Evolutionary conservation across 2,113 vertebrate genomes (phyloP).

Genomic region (Rhinopithecus roxellana): DNA sequence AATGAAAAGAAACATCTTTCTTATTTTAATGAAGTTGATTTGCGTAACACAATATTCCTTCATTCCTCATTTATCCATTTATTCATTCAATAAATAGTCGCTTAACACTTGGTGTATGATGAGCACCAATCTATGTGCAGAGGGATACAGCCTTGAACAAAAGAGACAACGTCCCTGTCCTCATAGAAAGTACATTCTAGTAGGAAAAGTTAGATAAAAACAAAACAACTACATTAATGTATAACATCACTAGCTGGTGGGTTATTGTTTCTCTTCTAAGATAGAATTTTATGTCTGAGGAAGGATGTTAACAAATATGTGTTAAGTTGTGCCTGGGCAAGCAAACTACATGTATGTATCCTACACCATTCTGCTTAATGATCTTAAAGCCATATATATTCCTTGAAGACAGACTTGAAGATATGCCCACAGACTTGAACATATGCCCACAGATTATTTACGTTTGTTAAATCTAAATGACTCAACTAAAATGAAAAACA

Average conservation of each 20-base stretch:
- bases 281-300: conserved; percentile 35
- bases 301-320: conserved; percentile 29
- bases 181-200: background rate
- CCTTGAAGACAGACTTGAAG: background rate
- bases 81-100: conserved; percentile 12
- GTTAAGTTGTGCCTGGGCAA: background rate
- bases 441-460: background rate
- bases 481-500: conserved; percentile 25
- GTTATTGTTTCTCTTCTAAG: background rate
- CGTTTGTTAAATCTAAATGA: background rate
- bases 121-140: background rate
- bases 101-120: background rate
- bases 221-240: background rate
- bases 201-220: conserved; percentile 1
- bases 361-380: background rate
- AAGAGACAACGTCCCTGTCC: background rate
- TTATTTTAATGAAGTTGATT: conserved; percentile 56
- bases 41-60: conserved; percentile 38
- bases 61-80: conserved; percentile 23
- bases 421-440: background rate
- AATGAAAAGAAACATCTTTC: conserved; percentile 50
- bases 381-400: background rate
- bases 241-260: background rate
- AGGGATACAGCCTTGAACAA: background rate
- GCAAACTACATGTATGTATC: background rate